Evolutionary conservation across 2,113 vertebrate genomes (phyloP).

Genomic region (Galeopterus variegatus): DNA sequence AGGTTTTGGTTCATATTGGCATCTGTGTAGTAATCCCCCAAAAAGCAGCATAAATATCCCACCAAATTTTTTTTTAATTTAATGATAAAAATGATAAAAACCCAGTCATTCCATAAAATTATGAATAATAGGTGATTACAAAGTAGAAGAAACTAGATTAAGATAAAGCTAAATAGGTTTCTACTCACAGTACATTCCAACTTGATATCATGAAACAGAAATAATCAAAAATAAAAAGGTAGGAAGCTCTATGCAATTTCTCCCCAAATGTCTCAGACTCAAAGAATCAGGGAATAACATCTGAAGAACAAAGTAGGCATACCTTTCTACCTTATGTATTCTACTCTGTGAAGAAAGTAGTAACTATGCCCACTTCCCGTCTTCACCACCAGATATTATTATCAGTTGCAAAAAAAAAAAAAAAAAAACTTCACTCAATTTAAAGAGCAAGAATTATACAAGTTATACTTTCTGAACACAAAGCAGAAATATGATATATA

Average conservation of each 20-base stretch:
- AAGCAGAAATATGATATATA: neutral
- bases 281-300: neutral
- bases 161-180: neutral
- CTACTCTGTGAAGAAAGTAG: neutral
- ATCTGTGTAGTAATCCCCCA: neutral
- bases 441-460: neutral
- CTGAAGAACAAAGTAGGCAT: neutral
- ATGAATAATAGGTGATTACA: neutral
- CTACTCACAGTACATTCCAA: neutral
- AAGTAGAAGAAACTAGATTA: neutral
- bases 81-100: neutral
- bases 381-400: neutral
- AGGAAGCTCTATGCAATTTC: neutral
- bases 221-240: neutral
- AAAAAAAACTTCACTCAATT: neutral
- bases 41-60: neutral
- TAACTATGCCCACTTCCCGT: neutral
- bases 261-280: neutral
- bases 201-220: neutral
- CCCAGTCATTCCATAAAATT: neutral
- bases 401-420: neutral
- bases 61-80: neutral
- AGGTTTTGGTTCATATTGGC: neutral
- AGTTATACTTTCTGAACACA: neutral
- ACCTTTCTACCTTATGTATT: neutral